Percentiles rank a stretch among this genome's conserved stretches.
Evolutionary conservation across 2,888 invertebrate species (phyloP).

Genomic region (Lasioglossum marginatum): DNA sequence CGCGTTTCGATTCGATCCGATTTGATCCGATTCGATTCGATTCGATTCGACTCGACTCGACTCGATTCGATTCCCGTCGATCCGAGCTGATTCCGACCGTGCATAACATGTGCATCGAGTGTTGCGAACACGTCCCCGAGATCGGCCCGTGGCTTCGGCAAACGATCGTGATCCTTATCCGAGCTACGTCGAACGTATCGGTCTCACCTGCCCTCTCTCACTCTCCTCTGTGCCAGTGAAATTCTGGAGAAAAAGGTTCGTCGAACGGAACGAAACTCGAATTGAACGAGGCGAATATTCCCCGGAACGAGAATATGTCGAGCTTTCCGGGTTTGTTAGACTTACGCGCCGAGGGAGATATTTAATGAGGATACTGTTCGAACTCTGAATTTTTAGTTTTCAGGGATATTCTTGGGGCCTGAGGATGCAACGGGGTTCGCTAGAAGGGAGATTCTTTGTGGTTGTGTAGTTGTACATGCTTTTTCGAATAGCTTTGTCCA

Average conservation of each 20-base stretch:
- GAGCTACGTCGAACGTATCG: background rate
- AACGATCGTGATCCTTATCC: conserved; percentile 2
- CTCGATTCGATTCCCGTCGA: background rate
- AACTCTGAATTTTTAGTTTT: background rate
- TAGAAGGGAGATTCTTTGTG: background rate
- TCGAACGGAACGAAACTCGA: background rate
- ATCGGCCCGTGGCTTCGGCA: background rate
- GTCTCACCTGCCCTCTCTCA: background rate
- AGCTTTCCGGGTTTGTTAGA: background rate
- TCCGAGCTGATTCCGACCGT: background rate
- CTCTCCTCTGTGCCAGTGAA: background rate
- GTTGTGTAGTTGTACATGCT: background rate
- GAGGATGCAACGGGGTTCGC: background rate
- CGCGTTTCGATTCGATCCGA: background rate
- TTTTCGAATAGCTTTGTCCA: background rate
- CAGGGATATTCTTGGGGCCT: background rate
- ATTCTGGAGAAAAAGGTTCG: background rate
- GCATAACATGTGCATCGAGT: background rate
- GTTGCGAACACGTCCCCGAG: background rate
- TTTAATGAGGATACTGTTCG: background rate
- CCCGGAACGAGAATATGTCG: background rate
- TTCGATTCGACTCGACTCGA: background rate
- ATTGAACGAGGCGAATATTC: background rate
- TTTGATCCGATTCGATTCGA: background rate
- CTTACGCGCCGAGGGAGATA: background rate